A percentile compares a stretch with the other conserved stretches of the same genome.
These are phyloP conservation scores for Hyperoodon ampullatus DNA, from an alignment of 2,113 vertebrate species.

Conservation along the genomic window DNA sequence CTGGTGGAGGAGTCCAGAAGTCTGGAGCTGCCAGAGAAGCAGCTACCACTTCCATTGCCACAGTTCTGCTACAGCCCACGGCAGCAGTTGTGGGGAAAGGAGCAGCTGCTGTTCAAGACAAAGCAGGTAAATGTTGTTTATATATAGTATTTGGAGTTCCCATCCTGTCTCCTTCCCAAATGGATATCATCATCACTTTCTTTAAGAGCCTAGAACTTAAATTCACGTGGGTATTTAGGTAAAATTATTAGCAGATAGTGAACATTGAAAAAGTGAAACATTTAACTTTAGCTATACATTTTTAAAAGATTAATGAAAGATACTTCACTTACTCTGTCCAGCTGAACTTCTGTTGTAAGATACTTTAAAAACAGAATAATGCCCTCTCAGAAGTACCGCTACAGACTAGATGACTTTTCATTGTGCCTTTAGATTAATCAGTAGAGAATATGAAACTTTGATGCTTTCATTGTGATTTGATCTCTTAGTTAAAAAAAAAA, in stretches of 20 bases:
- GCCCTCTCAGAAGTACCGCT: not conserved
- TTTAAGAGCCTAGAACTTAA: not conserved
- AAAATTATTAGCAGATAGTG: not conserved
- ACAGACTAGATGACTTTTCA: not conserved
- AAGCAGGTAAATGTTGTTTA: conserved; percentile 81
- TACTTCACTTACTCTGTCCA: not conserved
- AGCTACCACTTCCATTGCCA: conserved; percentile 49
- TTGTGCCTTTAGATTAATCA: not conserved
- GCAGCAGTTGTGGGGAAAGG: conserved; percentile 80
- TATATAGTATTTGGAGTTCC: not conserved
- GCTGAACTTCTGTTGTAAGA: not conserved
- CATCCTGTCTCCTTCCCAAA: not conserved
- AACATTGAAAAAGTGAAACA: not conserved
- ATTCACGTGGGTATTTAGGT: not conserved
- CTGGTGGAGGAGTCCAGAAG: conserved; percentile 77
- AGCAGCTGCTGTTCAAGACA: conserved; percentile 76
- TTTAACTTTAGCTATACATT: not conserved
- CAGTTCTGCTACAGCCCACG: conserved; percentile 71
- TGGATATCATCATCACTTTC: not conserved
- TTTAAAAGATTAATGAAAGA: not conserved
- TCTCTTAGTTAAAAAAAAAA: not conserved
- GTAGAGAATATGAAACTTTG: not conserved
- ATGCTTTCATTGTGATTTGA: not conserved
- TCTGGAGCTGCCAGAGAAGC: conserved; percentile 77
- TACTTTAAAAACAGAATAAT: not conserved